Evolutionary conservation across 2,888 invertebrate species (phyloP).

Genomic region (Noctua pronuba): DNA sequence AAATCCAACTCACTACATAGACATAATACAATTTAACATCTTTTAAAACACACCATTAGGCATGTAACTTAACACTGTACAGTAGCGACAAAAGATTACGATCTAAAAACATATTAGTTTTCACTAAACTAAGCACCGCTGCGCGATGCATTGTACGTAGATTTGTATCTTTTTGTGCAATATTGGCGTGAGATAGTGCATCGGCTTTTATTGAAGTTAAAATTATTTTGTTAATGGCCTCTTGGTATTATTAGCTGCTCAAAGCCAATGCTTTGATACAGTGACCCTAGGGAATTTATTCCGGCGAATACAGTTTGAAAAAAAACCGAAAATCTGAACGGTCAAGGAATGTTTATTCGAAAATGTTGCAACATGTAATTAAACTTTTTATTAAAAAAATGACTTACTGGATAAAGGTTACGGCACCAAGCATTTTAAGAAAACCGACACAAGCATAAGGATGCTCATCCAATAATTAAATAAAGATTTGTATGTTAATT

Average conservation of each 20-base stretch:
- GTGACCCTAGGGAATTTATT: slow-evolving; percentile 1
- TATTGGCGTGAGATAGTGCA: slow-evolving; percentile 76
- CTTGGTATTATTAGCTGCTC: slow-evolving; percentile 29
- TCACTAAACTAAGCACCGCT: slow-evolving; percentile 83
- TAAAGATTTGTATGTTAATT: slow-evolving; percentile 19
- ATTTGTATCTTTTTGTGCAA: slow-evolving; percentile 78
- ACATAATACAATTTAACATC: slow-evolving; percentile 57
- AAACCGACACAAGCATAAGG: not conserved
- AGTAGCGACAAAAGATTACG: slow-evolving; percentile 79
- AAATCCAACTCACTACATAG: slow-evolving; percentile 44
- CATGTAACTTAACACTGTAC: slow-evolving; percentile 77
- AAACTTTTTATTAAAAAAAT: not conserved
- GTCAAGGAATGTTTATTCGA: not conserved
- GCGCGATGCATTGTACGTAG: slow-evolving; percentile 67
- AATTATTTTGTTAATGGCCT: slow-evolving; percentile 11
- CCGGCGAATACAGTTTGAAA: not conserved
- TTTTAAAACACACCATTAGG: slow-evolving; percentile 69
- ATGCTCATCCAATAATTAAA: not conserved
- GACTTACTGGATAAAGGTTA: not conserved
- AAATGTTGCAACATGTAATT: not conserved
- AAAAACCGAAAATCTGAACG: not conserved
- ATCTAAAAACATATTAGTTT: slow-evolving; percentile 89
- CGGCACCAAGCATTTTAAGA: not conserved
- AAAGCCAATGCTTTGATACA: slow-evolving; percentile 3
- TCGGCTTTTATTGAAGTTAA: slow-evolving; percentile 61